Percentiles rank a stretch among this genome's conserved stretches.
Conservation (phyloP, 2,113 vertebrate genomes). For the Vombatus ursinus region DNA sequence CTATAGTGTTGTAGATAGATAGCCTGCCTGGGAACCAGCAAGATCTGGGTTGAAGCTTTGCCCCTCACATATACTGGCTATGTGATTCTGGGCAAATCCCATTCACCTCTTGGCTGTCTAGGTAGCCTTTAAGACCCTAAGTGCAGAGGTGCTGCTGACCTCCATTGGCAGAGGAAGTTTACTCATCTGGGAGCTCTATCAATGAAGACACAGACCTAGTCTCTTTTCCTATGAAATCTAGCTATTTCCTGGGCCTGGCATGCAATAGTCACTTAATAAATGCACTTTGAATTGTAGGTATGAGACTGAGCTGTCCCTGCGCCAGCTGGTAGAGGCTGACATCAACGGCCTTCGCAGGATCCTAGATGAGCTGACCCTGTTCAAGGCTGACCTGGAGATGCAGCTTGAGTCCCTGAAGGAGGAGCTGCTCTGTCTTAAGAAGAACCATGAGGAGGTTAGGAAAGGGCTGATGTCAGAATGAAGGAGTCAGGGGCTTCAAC, state of each 20-base stretch:
- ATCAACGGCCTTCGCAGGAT: conserved; percentile 82
- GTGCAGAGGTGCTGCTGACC: neutral
- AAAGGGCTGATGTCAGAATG: neutral
- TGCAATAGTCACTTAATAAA: neutral
- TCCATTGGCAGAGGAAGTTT: neutral
- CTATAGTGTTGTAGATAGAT: neutral
- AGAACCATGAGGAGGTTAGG: conserved; percentile 93
- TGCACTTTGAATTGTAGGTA: conserved; percentile 73
- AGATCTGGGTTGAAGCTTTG: neutral
- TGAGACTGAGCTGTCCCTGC: conserved; percentile 77
- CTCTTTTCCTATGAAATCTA: neutral
- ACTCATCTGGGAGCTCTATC: neutral
- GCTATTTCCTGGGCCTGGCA: neutral
- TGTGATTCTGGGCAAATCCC: neutral
- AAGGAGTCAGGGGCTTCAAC: neutral
- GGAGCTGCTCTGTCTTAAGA: conserved; percentile 93
- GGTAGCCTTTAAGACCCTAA: neutral
- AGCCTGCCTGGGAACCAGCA: neutral
- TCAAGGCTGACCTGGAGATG: conserved; percentile 82
- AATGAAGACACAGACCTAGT: neutral
- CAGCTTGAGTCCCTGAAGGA: conserved; percentile 91
- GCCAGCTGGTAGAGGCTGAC: conserved; percentile 84
- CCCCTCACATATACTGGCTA: neutral
- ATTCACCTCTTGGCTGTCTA: neutral
- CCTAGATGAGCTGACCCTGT: conserved; percentile 85